Conservation (phyloP, 2,113 vertebrate genomes). For the Eurystomus gularis region DNA sequence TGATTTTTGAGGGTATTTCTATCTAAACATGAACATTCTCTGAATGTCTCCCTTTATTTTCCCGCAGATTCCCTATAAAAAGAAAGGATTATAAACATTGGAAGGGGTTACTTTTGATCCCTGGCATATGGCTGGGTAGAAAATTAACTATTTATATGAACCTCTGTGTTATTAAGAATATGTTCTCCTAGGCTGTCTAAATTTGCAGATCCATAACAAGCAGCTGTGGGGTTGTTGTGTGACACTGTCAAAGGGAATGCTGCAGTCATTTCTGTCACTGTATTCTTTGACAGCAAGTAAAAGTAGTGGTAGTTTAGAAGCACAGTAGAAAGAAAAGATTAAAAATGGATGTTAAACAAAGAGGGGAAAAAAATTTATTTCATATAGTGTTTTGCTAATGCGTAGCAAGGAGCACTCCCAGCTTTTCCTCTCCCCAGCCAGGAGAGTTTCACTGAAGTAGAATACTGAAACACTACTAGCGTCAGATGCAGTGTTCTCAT, state of each 20-base stretch:
- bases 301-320: background rate
- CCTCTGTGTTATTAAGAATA: background rate
- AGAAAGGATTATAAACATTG: background rate
- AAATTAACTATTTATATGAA: slow-evolving; percentile 14
- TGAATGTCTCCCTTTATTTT: background rate
- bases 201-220: background rate
- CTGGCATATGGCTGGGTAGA: background rate
- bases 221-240: background rate
- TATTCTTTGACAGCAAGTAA: background rate
- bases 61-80: background rate
- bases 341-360: background rate
- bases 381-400: background rate
- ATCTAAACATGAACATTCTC: background rate
- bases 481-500: background rate
- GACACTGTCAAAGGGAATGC: background rate
- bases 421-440: background rate
- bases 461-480: background rate
- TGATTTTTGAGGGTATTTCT: slow-evolving; percentile 23
- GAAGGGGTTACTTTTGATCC: slow-evolving; percentile 5
- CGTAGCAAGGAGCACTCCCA: background rate
- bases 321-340: background rate
- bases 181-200: background rate
- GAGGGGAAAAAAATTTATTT: background rate
- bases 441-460: background rate
- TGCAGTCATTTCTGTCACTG: background rate